phyloP scores from a whole-genome alignment of 2,113 vertebrate species.

The Paradisaea rubra region DNA sequence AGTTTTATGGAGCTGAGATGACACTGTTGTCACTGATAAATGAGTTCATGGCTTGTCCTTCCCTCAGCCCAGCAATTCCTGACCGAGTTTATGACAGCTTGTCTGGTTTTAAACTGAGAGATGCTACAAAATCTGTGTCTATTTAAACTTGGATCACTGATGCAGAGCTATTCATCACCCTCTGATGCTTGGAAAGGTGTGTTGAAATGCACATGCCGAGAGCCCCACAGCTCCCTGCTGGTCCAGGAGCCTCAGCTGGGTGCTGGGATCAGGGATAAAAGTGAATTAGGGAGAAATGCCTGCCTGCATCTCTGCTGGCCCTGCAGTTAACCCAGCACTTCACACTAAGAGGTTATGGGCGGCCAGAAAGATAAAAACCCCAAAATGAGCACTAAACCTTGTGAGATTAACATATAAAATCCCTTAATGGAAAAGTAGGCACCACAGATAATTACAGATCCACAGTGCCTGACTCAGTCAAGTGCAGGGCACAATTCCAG shows the following conservation, averaged over 20 bases:
- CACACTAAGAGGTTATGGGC: neutral
- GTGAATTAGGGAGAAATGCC: neutral
- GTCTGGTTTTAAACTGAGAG: neutral
- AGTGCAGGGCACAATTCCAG: neutral
- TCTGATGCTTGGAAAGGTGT: neutral
- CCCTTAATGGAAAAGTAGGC: neutral
- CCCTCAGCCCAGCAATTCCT: neutral
- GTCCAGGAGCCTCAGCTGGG: neutral
- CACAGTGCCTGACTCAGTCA: neutral
- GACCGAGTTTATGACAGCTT: neutral
- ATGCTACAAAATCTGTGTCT: neutral
- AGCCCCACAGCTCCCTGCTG: neutral
- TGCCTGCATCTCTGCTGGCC: neutral
- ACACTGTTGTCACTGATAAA: neutral
- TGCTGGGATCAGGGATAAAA: neutral
- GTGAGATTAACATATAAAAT: neutral
- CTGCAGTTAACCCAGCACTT: neutral
- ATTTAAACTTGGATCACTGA: neutral
- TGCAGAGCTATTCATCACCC: neutral
- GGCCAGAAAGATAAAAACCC: neutral
- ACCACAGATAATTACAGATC: neutral
- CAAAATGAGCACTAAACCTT: neutral
- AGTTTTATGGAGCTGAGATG: neutral
- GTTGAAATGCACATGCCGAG: accelerated
- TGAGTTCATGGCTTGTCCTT: neutral